These are phyloP conservation scores for Cotesia chilonis DNA, from an alignment of 1,140 invertebrate genomes.

Conservation along the genomic window DNA sequence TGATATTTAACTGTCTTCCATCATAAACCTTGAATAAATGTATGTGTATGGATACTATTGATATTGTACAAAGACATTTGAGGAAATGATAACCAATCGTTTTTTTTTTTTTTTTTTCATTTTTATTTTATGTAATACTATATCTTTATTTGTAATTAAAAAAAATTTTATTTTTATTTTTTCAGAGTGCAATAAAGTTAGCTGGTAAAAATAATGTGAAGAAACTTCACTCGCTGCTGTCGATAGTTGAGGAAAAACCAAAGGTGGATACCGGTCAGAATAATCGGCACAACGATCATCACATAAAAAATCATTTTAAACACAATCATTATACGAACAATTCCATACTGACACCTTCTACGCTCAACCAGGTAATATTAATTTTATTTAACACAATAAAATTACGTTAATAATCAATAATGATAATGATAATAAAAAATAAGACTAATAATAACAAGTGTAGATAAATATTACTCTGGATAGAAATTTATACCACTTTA, in stretches of 20 bases:
- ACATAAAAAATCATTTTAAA: constrained; percentile 65
- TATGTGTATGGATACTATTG: background rate
- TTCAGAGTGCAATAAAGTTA: constrained; percentile 70
- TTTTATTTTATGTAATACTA: background rate
- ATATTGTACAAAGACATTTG: background rate
- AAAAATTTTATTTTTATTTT: constrained; percentile 42
- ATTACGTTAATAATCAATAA: constrained; percentile 4
- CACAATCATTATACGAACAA: constrained; percentile 65
- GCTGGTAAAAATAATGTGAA: constrained; percentile 69
- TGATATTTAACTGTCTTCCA: constrained; percentile 17
- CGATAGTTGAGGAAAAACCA: constrained; percentile 69
- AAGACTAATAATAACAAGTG: background rate
- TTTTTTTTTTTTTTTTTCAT: constrained; percentile 1
- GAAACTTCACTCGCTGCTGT: constrained; percentile 65
- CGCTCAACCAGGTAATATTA: constrained; percentile 59
- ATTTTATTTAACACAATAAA: background rate
- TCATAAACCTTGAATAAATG: constrained; percentile 5
- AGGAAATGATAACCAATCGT: background rate
- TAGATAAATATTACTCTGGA: background rate
- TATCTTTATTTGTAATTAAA: no score
- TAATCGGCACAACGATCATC: constrained; percentile 65
- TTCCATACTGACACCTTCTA: constrained; percentile 65
- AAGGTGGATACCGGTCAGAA: constrained; percentile 70
- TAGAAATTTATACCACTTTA: constrained; percentile 3
- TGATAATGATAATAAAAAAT: background rate